Conservation (phyloP, 2,113 vertebrate species). For the Brachionichthys hirsutus region DNA sequence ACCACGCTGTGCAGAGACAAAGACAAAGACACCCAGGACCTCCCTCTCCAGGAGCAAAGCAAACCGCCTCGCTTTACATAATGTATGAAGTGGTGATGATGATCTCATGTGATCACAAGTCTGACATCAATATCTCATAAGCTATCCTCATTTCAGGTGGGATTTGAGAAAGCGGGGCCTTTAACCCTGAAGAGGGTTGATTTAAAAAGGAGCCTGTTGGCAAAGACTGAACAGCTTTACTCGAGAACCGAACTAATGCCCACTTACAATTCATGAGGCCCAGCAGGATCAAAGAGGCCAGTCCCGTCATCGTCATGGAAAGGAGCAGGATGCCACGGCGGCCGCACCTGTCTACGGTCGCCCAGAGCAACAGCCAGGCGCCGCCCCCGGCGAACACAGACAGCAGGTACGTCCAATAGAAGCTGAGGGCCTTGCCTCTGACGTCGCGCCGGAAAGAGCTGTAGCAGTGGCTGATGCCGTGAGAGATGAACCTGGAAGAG, state of each 20-base stretch:
- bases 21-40: slow-evolving; percentile 14
- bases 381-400: slow-evolving; percentile 84
- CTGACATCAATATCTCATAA: background rate
- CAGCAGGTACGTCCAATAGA: slow-evolving; percentile 87
- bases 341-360: slow-evolving; percentile 83
- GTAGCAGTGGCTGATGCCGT: slow-evolving; percentile 89
- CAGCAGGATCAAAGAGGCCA: slow-evolving; percentile 85
- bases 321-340: slow-evolving; percentile 88
- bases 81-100: background rate
- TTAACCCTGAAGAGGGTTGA: slow-evolving; percentile 3
- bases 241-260: slow-evolving; percentile 11
- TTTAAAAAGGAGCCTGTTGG: slow-evolving; percentile 2
- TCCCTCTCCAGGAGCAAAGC: slow-evolving; percentile 35
- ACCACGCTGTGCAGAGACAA: slow-evolving; percentile 16
- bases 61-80: background rate
- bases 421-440: slow-evolving; percentile 78
- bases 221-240: slow-evolving; percentile 11
- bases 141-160: background rate
- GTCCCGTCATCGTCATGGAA: slow-evolving; percentile 84
- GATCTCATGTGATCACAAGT: background rate
- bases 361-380: slow-evolving; percentile 84
- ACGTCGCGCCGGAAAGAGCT: slow-evolving; percentile 82
- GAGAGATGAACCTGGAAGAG: slow-evolving; percentile 84
- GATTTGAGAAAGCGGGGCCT: slow-evolving; percentile 11
- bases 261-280: slow-evolving; percentile 87